Conservation (phyloP, 2,888 invertebrate species). For the Stegana nigrithorax region DNA sequence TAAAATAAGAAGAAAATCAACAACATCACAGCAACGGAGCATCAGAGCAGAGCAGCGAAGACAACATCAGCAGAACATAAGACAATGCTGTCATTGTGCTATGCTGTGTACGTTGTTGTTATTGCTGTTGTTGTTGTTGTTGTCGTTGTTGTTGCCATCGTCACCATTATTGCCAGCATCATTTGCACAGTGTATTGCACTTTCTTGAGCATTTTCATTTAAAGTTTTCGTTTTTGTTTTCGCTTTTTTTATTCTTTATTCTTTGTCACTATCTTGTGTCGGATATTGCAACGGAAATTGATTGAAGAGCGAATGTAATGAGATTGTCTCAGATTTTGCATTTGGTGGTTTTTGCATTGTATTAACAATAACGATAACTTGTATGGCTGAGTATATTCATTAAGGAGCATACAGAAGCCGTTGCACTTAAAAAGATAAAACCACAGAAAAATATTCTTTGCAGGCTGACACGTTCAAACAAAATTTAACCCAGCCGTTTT, state of each 20-base stretch:
- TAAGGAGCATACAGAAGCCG: too few species aligned
- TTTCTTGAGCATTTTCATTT: neutral
- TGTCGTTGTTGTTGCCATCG: constrained; percentile 5
- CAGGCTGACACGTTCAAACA: too few species aligned
- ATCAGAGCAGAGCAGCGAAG: constrained; percentile 51
- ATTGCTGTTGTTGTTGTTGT: constrained; percentile 23
- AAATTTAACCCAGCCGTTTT: too few species aligned
- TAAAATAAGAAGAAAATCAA: constrained; percentile 14
- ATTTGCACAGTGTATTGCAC: constrained; percentile 32
- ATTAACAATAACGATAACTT: too few species aligned
- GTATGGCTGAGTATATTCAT: too few species aligned
- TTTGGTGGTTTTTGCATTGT: constrained; percentile 24
- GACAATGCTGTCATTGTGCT: constrained; percentile 56
- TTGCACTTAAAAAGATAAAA: too few species aligned
- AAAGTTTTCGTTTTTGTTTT: neutral
- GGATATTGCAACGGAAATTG: constrained; percentile 58
- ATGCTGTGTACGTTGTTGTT: neutral
- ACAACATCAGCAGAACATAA: too few species aligned
- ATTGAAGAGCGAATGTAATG: constrained; percentile 56
- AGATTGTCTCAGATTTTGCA: constrained; percentile 49
- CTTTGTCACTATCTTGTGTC: constrained; percentile 20
- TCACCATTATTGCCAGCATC: constrained; percentile 31
- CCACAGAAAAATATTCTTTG: too few species aligned
- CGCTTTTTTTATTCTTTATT: neutral
- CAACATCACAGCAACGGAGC: constrained; percentile 27